Base-by-base conservation (phyloP, 2,888 invertebrate species). In the Ectropis crepuscularia region DNA sequence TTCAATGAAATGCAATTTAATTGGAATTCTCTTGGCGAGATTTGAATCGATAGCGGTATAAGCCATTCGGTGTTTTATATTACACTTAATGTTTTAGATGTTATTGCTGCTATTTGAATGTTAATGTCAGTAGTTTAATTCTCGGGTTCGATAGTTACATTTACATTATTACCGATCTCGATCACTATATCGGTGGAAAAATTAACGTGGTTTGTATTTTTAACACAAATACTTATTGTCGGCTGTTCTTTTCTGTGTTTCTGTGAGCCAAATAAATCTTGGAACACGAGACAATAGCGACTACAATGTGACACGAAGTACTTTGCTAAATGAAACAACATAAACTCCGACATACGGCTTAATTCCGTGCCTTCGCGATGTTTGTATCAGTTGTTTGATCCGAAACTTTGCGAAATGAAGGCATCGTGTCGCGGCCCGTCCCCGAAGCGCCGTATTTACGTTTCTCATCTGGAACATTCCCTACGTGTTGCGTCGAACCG, bases 1-100 rank as follows among this genome's bases (percentile, higher is more conserved):
- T 74, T 88, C 86, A 86, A 86, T 88, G 86, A 88, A 81, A 89
- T 87, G 88, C 88, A 86, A 86, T 89, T 89, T 88, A 89, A 90
- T 88, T 87, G 87, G 83, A 89, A 87, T 89, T 86, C 87, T 80
- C 79, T 72, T 73, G 74, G 69, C 76, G 78, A 78, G 78, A 83
- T 84, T 82, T 79, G 79, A 84, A 84, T 83, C 79, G 85, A 84
- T 82, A 80, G 77, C 79, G 80, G 79, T 80, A 78, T 82, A 78
- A 78, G 76, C 78, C 77, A 76, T 71, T 73, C 50, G 57, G 57
- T 68, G 47, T 65, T 59, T 58, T 57, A 57, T 62, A 61, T 63
- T 39, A 50, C 59, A 61, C 57, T 65, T 39, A 57, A 61, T 63
- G 54, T 38, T 67, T 62, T 65, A 49, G 57, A 53, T 64, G 37